Conservation (phyloP, 1,140 invertebrate genomes). For the Drosophila sulfurigaster region DNA sequence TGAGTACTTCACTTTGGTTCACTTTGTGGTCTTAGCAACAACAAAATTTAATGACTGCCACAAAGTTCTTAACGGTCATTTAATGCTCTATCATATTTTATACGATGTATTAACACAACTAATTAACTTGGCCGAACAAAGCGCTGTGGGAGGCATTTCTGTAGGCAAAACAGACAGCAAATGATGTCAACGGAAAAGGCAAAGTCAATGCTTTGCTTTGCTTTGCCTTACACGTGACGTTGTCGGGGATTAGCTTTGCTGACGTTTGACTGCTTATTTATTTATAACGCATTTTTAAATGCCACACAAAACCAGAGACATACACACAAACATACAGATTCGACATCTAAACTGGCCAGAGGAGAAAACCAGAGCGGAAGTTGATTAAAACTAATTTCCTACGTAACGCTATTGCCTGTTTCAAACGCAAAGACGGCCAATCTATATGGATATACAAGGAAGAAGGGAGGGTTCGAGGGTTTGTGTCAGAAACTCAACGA, state of each 20-base stretch:
- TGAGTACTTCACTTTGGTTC: neutral
- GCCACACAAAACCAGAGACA: constrained; percentile 29
- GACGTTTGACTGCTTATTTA: constrained; percentile 66
- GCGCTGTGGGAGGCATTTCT: constrained; percentile 17
- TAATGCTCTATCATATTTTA: constrained; percentile 36
- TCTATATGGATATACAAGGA: constrained; percentile 10
- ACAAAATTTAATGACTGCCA: constrained; percentile 33
- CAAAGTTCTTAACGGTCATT: constrained; percentile 43
- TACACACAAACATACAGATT: neutral
- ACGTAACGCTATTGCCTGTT: constrained; percentile 54
- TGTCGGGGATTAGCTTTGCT: constrained; percentile 29
- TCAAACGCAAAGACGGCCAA: constrained; percentile 24
- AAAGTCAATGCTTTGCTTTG: constrained; percentile 5
- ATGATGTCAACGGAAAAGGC: neutral
- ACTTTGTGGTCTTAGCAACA: constrained; percentile 15
- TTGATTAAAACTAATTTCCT: constrained; percentile 81
- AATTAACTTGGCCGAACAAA: constrained; percentile 52
- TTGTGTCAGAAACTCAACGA: constrained; percentile 49
- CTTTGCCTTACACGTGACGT: constrained; percentile 52
- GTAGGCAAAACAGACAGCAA: neutral
- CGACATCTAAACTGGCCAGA: constrained; percentile 13
- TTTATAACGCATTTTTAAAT: constrained; percentile 75
- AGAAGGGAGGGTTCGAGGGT: constrained; percentile 2
- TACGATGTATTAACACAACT: constrained; percentile 50
- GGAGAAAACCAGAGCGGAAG: constrained; percentile 51